Evolutionary conservation across 2,113 vertebrate species (phyloP).

Genomic region (Lepisosteus osseus): DNA sequence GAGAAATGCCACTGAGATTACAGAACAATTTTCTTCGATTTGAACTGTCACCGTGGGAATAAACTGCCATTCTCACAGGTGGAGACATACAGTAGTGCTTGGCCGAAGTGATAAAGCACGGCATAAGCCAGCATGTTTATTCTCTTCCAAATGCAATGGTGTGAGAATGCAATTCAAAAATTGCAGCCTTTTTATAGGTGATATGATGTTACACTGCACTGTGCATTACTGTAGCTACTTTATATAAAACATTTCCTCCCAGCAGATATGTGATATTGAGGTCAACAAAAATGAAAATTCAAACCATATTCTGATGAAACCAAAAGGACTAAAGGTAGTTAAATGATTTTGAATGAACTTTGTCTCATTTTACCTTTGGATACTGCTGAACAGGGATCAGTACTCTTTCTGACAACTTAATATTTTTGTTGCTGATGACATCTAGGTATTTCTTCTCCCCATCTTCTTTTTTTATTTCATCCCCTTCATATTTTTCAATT

Average conservation of each 20-base stretch:
- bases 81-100: not conserved
- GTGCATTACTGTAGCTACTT: too few species aligned
- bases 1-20: not conserved
- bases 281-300: too few species aligned
- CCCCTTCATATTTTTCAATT: slow-evolving; percentile 90
- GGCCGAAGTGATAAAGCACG: not conserved
- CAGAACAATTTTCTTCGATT: not conserved
- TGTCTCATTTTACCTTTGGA: slow-evolving; percentile 81
- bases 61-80: not conserved
- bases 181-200: too few species aligned
- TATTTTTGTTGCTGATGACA: slow-evolving; percentile 99
- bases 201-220: too few species aligned
- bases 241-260: too few species aligned
- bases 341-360: too few species aligned
- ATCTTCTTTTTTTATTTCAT: slow-evolving; percentile 86
- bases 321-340: too few species aligned
- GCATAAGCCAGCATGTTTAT: not conserved
- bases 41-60: not conserved
- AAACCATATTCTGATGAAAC: too few species aligned
- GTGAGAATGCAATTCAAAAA: too few species aligned
- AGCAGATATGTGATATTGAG: too few species aligned
- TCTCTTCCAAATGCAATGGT: too few species aligned
- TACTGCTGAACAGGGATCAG: slow-evolving; percentile 96
- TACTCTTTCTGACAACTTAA: slow-evolving; percentile 94
- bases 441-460: slow-evolving; percentile 96